Evolutionary conservation across 2,113 vertebrate species (phyloP).

Genomic region (Stegostoma tigrinum): DNA sequence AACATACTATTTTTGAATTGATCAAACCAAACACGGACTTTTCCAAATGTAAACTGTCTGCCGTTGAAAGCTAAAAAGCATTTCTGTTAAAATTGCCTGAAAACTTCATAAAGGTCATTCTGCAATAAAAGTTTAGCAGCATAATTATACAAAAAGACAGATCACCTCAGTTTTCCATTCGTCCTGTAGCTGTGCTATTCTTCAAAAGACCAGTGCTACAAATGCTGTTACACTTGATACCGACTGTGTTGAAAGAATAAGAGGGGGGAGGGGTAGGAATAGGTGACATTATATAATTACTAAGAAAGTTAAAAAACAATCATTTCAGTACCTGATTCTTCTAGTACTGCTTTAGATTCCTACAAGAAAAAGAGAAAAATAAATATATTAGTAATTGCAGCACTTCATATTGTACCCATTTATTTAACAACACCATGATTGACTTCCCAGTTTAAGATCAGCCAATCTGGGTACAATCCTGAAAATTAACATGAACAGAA

Average conservation of each 20-base stretch:
- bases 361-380: slow-evolving; percentile 1
- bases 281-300: neutral
- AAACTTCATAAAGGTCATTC: neutral
- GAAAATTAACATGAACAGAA: neutral
- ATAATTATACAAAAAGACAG: neutral
- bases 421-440: neutral
- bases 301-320: slow-evolving; percentile 1
- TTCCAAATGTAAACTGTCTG: neutral
- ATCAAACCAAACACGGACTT: neutral
- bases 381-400: neutral
- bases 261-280: neutral
- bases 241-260: neutral
- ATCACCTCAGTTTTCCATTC: slow-evolving; percentile 32
- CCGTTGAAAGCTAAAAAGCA: no score
- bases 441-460: neutral
- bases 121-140: neutral
- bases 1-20: neutral
- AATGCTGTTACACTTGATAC: neutral
- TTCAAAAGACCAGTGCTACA: neutral
- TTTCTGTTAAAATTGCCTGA: neutral
- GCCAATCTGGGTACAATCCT: neutral
- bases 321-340: slow-evolving; percentile 31
- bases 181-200: neutral
- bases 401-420: neutral
- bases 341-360: neutral